Conservation (phyloP, 2,797 vertebrate genomes). For the Remorina albescens region DNA sequence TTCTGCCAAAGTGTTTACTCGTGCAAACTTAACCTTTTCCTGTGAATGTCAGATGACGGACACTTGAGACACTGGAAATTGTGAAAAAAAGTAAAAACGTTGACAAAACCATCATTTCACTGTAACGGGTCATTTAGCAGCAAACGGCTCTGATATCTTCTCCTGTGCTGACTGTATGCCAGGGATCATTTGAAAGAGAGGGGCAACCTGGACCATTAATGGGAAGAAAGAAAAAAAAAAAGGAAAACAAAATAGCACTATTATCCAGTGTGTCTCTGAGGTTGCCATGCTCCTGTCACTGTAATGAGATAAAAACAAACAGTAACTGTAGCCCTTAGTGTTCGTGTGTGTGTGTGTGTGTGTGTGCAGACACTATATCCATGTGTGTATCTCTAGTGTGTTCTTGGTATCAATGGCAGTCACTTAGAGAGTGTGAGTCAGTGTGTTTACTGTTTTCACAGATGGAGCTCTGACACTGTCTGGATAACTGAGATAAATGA, state of each 20-base stretch:
- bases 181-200: slow-evolving; percentile 35
- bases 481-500: slow-evolving; percentile 84
- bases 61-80: slow-evolving; percentile 22
- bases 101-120: slow-evolving; percentile 15
- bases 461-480: slow-evolving; percentile 82
- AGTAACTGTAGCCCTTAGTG: slow-evolving; percentile 54
- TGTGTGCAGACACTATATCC: slow-evolving; percentile 31
- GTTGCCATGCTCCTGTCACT: slow-evolving; percentile 68
- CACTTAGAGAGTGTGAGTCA: slow-evolving; percentile 74
- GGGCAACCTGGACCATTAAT: slow-evolving; percentile 40
- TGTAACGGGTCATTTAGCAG: slow-evolving; percentile 25
- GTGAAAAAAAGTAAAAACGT: slow-evolving; percentile 16
- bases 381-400: slow-evolving; percentile 43
- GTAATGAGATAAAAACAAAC: slow-evolving; percentile 77
- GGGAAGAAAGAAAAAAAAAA: not conserved
- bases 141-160: slow-evolving; percentile 25
- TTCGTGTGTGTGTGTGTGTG: slow-evolving; percentile 18
- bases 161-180: not conserved
- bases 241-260: slow-evolving; percentile 52
- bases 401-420: slow-evolving; percentile 70
- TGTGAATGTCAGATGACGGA: slow-evolving; percentile 19
- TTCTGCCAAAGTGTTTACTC: not conserved
- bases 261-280: slow-evolving; percentile 60
- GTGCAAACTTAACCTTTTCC: not conserved
- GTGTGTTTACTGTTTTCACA: slow-evolving; percentile 83